A percentile compares a stretch with the other conserved stretches of the same genome.
Evolutionary conservation across 2,113 vertebrate genomes (phyloP).

Genomic region (Myotis yumanensis): DNA sequence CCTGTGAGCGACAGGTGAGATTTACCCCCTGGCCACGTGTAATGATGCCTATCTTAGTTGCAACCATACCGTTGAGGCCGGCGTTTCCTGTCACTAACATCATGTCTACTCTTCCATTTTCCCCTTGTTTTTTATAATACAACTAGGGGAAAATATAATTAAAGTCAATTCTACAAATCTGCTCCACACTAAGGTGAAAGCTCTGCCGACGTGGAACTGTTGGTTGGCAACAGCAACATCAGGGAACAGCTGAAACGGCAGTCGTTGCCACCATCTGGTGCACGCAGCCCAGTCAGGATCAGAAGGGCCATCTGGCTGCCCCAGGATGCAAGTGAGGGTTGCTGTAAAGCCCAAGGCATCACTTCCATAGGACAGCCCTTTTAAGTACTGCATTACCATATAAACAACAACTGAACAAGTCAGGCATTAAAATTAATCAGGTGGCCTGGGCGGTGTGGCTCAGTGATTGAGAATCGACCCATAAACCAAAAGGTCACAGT

Average conservation of each 20-base stretch:
- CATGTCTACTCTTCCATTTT: background rate
- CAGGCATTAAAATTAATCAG: background rate
- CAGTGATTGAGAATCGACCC: too few species aligned
- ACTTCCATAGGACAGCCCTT: fast-evolving
- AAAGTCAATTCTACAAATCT: background rate
- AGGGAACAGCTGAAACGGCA: fast-evolving
- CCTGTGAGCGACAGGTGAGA: fast-evolving
- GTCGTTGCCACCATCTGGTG: fast-evolving
- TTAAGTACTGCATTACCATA: background rate
- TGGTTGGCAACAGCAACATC: background rate
- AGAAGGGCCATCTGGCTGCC: background rate
- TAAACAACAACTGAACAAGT: background rate
- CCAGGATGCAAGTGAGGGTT: background rate
- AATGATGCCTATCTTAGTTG: background rate
- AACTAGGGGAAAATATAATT: background rate
- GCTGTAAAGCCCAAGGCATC: background rate
- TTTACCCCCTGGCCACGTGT: fast-evolving
- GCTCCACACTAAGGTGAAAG: background rate
- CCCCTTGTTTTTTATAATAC: background rate
- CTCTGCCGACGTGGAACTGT: fast-evolving
- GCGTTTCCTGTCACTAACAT: background rate
- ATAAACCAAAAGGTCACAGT: too few species aligned
- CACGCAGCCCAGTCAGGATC: background rate
- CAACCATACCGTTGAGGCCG: background rate
- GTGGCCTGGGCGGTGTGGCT: background rate